A percentile compares a stretch with the other conserved stretches of the same genome.
phyloP scores from a whole-genome alignment of 1,140 invertebrate species.

The Sitophilus oryzae region DNA sequence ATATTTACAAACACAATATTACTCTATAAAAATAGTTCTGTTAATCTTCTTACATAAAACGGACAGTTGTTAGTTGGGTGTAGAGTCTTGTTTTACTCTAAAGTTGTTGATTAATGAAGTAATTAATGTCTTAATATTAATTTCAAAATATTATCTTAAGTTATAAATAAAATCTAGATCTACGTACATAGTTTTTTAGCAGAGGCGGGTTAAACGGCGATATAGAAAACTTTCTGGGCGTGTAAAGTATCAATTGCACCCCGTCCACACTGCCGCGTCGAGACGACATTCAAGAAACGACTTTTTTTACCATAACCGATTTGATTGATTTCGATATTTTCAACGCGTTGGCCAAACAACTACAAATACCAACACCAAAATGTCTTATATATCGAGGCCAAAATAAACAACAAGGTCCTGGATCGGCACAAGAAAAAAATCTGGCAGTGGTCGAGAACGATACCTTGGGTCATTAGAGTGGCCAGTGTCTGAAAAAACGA shows the following conservation, averaged over 20 bases:
- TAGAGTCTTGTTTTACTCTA: no score
- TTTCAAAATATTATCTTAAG: no score
- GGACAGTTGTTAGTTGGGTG: no score
- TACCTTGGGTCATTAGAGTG: no score
- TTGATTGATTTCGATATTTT: no score
- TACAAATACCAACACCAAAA: not conserved
- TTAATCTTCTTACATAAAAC: no score
- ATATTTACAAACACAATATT: no score
- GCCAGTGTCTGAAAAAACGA: no score
- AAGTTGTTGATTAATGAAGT: no score
- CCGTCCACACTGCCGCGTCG: slow-evolving; percentile 16
- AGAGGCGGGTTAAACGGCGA: slow-evolving; percentile 12
- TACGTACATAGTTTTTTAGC: slow-evolving; percentile 16
- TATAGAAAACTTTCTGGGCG: slow-evolving; percentile 18
- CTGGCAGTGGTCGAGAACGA: slow-evolving; percentile 3
- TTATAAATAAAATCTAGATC: no score
- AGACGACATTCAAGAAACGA: not conserved
- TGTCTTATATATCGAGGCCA: not conserved
- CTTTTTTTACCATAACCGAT: not conserved
- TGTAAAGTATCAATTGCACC: slow-evolving; percentile 12
- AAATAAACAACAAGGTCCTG: slow-evolving; percentile 9
- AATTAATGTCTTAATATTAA: no score
- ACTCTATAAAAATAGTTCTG: no score
- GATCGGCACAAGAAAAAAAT: slow-evolving; percentile 5
- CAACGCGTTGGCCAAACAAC: slow-evolving; percentile 2